Evolutionary conservation across 1,140 invertebrate genomes (phyloP), one percentile per base, ranked within the genome.

Genomic region (Pemphigus obesinymphae): DNA sequence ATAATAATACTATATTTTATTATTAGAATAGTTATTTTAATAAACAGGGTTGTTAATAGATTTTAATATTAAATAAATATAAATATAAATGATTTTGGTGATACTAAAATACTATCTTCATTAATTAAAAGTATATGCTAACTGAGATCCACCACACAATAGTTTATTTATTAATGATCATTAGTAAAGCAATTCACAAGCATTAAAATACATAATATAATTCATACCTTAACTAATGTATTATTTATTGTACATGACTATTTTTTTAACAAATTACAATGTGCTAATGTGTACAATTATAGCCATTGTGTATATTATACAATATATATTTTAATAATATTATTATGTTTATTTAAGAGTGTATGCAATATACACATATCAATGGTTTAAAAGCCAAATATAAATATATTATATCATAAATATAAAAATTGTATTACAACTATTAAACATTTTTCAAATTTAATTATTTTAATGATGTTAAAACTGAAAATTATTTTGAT

Each of bases 141-240:
- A 45, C 23, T 70, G 68, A 70, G 68, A 70, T 70, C 68, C 40
- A 70, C n/a, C 68, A 70, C 40, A 45, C 31, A 45, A 45, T n/a
- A 63, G 15, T 31, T 61, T 37, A 37, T n/a, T n/a, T 31, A 40
- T 37, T n/a, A 66, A 10, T n/a, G 34, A 11, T 10, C 3, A 66
- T 40, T 4, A 10, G 31, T n/a, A 40, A 66, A 66, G 23, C 3
- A 31, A 61, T 31, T 61, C 29, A 61, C 15, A 61, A 61, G 26
- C 11, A 40, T 45, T 45, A 45, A 45, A 13, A 45, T 6, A 45
- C 8, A 11, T 45, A 45, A 45, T 11, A 45, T 45, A 45, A 45
- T 11, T 45, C 43, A 40, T 40, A 40, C 4, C 10, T 40, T n/a
- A n/a, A n/a, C n/a, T 70, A 26, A 26, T 43, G 43, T 43, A 23